phyloP scores from a whole-genome alignment of 2,888 invertebrate genomes.

The Epicampocera succincta region DNA sequence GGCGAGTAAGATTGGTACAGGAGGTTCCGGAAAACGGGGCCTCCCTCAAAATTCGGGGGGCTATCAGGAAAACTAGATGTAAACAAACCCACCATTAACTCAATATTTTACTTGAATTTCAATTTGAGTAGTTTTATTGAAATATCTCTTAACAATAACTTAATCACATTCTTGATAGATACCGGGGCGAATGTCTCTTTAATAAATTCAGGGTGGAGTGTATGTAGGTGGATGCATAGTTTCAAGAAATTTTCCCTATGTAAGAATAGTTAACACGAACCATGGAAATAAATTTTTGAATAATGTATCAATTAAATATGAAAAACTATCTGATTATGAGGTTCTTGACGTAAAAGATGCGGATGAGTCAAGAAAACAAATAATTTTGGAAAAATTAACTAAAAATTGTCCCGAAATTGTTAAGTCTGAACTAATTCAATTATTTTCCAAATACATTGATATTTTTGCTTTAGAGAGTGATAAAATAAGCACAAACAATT shows the following conservation, averaged over 20 bases:
- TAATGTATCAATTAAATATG: neutral
- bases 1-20: no score
- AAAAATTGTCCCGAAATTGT: conserved; percentile 14
- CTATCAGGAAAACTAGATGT: no score
- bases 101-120: neutral
- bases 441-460: conserved; percentile 3
- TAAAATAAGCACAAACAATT: conserved; percentile 3
- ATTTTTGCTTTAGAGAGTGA: conserved; percentile 15
- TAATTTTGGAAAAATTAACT: conserved; percentile 1
- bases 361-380: neutral
- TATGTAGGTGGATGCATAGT: neutral
- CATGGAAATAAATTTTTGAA: neutral
- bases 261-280: conserved; percentile 2
- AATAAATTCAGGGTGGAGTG: neutral
- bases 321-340: neutral
- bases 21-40: no score
- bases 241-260: conserved; percentile 1
- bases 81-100: neutral
- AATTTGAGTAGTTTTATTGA: no score
- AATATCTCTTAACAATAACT: no score
- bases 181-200: conserved; percentile 3
- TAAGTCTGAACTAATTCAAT: conserved; percentile 1
- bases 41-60: no score
- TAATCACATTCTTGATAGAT: conserved; percentile 11
- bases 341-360: neutral